Evolutionary conservation across 2,113 vertebrate genomes (phyloP).

Genomic region (Silurus meridionalis): DNA sequence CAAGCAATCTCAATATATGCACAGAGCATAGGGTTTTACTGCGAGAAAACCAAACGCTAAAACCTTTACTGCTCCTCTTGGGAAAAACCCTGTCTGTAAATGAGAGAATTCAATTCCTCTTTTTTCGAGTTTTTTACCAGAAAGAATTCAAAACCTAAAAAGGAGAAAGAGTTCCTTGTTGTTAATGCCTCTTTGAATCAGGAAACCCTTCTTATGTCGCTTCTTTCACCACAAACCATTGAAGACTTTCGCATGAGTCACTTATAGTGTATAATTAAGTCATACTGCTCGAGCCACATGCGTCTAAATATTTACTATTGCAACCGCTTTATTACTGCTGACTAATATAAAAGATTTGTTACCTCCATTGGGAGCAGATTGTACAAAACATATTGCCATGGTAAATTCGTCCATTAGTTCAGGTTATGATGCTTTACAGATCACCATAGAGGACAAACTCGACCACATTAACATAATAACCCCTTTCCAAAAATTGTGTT

Average conservation of each 20-base stretch:
- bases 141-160: background rate
- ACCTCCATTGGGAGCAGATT: background rate
- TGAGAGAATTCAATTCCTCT: background rate
- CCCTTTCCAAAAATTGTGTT: too few relatives aligned
- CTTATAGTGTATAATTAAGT: background rate
- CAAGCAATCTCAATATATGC: background rate
- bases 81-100: background rate
- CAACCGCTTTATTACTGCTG: background rate
- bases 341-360: background rate
- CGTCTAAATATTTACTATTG: background rate
- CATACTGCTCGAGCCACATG: background rate
- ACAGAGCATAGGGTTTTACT: background rate
- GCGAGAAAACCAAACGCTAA: background rate
- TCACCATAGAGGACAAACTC: too few relatives aligned
- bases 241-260: background rate
- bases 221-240: background rate
- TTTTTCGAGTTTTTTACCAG: background rate
- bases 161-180: background rate
- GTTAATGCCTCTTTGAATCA: background rate
- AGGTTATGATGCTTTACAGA: background rate
- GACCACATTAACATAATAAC: too few relatives aligned
- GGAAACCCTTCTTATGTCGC: background rate
- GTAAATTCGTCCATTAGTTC: background rate
- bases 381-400: background rate
- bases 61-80: background rate